Evolutionary conservation across 1,140 invertebrate genomes (phyloP).

Genomic region (Aphelenchoides besseyi): DNA sequence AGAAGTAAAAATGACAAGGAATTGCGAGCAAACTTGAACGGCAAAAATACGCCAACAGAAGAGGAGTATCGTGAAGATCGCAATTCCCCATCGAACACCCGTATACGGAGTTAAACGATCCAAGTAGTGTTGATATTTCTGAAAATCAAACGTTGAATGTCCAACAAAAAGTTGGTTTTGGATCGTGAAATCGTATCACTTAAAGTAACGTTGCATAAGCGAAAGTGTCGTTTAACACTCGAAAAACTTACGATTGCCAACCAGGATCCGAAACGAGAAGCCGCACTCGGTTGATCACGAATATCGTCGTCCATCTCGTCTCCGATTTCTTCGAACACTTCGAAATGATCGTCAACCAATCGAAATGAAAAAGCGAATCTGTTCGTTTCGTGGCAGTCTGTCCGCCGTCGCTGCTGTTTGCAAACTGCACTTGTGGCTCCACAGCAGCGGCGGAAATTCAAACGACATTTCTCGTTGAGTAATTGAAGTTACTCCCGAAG

Average conservation of each 20-base stretch:
- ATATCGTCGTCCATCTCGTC: slow-evolving; percentile 29
- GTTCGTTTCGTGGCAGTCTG: too few species aligned
- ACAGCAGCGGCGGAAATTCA: too few species aligned
- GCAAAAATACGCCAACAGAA: slow-evolving; percentile 40
- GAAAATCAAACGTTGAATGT: slow-evolving; percentile 25
- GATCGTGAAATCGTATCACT: not conserved
- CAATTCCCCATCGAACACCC: slow-evolving; percentile 55
- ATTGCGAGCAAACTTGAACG: slow-evolving; percentile 32
- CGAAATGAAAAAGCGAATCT: too few species aligned
- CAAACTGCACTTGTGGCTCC: too few species aligned
- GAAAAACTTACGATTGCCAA: slow-evolving; percentile 35
- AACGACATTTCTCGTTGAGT: too few species aligned
- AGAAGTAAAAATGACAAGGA: slow-evolving; percentile 17
- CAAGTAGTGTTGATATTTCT: slow-evolving; percentile 61
- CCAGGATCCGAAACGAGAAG: slow-evolving; percentile 36
- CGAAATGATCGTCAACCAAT: too few species aligned
- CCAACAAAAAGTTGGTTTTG: not conserved
- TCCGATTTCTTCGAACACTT: too few species aligned
- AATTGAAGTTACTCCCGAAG: too few species aligned
- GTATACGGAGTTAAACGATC: slow-evolving; percentile 61
- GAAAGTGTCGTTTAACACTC: not conserved
- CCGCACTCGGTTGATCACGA: slow-evolving; percentile 38
- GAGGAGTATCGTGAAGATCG: slow-evolving; percentile 34
- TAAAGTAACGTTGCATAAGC: not conserved
- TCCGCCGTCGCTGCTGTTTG: too few species aligned